A percentile compares a stretch with the other conserved stretches of the same genome.
These are phyloP conservation scores for Hyppa rectilinea DNA, from an alignment of 2,888 invertebrate genomes.

Conservation along the genomic window DNA sequence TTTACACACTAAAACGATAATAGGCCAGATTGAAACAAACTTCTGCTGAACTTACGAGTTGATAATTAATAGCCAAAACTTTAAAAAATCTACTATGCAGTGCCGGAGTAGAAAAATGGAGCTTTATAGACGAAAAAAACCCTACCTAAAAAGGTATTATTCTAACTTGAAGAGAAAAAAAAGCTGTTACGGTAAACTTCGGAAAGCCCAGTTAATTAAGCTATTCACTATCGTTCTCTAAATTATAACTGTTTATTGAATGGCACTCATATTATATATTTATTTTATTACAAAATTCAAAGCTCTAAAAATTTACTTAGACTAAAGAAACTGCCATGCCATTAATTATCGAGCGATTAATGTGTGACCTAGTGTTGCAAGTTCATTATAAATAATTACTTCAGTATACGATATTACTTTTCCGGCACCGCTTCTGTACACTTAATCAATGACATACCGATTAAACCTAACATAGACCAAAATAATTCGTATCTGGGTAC, in stretches of 20 bases:
- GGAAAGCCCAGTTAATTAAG: background rate
- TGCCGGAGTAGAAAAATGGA: background rate
- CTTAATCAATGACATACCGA: conserved; percentile 5
- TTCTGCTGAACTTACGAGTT: conserved; percentile 33
- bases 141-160: background rate
- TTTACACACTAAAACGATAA: conserved; percentile 61
- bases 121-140: too few relatives aligned
- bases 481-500: background rate
- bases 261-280: background rate
- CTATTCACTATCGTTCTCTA: background rate
- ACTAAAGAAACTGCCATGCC: too few relatives aligned
- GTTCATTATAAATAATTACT: background rate
- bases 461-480: conserved; percentile 21
- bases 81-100: background rate
- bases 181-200: background rate
- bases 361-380: background rate
- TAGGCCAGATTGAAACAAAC: conserved; percentile 67
- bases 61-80: conserved; percentile 11
- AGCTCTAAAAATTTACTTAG: too few relatives aligned
- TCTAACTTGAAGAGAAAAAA: background rate
- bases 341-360: background rate
- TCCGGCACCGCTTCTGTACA: conserved; percentile 30
- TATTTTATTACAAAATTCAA: too few relatives aligned
- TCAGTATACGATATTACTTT: background rate
- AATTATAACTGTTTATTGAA: background rate